Conservation (phyloP, 2,797 vertebrate genomes). For the Gymnoscopelus braueri region DNA sequence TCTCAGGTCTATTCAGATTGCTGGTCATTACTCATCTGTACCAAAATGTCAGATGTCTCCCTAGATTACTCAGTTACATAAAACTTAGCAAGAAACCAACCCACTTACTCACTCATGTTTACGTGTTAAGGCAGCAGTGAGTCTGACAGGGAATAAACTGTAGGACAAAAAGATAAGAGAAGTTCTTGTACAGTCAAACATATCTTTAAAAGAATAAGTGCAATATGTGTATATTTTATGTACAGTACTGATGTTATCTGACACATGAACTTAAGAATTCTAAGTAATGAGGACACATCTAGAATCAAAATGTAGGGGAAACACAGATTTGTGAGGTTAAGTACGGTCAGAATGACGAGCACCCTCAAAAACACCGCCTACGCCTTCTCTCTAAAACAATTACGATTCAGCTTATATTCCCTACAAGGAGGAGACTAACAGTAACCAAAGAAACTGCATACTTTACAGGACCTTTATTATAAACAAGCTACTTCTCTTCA, state of each 20-base stretch:
- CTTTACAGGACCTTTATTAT: too few species aligned
- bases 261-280: constrained; percentile 2
- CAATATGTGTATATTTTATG: neutral
- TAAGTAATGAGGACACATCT: neutral
- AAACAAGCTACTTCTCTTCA: too few species aligned
- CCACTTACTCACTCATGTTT: constrained; percentile 18
- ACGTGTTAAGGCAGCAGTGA: constrained; percentile 21
- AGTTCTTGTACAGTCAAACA: neutral
- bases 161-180: neutral
- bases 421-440: too few species aligned
- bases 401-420: neutral
- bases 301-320: neutral
- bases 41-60: constrained; percentile 32
- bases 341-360: neutral
- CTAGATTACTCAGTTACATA: constrained; percentile 26
- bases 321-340: neutral
- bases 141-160: neutral
- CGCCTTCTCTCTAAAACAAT: neutral
- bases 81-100: constrained; percentile 16
- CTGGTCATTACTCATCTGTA: constrained; percentile 38
- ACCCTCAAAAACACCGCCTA: neutral
- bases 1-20: constrained; percentile 14
- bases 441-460: too few species aligned
- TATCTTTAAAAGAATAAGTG: too few species aligned
- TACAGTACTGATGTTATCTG: neutral